Base-by-base conservation (phyloP, 2,888 invertebrate genomes). In the Bembecia ichneumoniformis region DNA sequence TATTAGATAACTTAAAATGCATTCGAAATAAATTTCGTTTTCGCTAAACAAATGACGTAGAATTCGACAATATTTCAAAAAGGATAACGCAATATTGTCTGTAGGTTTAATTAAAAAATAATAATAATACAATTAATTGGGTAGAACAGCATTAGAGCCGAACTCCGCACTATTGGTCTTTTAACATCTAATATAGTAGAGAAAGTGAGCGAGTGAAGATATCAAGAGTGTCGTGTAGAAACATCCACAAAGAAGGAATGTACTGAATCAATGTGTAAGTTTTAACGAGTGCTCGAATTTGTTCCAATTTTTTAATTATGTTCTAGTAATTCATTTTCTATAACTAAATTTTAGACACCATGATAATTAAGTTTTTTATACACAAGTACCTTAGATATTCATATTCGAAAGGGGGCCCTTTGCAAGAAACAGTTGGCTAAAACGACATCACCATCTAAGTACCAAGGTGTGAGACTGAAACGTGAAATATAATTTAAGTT, bases 241-340 rank as follows among this genome's bases (percentile, higher is more conserved):
- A 77, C 68, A 75, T 77, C 73, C 77, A 75, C 73, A 73, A 71
- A 78, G 83, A 80, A 82, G 78, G 76, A 77, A 77, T 78, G 75
- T 74, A 80, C 82, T 82, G 83, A 28, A 28, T 71, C 77, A 79
- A 80, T 82, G 86, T 87, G 86, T 87, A 77, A 81, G 78, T 80
- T 78, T 84, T 87, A 87, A 87, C 86, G 77, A 87, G 86, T 87
- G 86, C 86, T 84, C 73, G 71, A 82, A 82, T 79, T 80, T 81
- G 77, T 74, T 80, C 76, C 81, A 79, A 80, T 79, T 28, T 5
- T 28, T 28, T 74, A 71, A 70, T 77, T 83, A 82, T 74, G 80
- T 70, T 77, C 83, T 84, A 86, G 77, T 83, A 83, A 83, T 84
- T 84, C 83, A 76, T 82, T 82, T 63, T 77, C 77, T 84, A 83